phyloP scores from a whole-genome alignment of 2,113 vertebrate genomes.

The Vidua chalybeata region DNA sequence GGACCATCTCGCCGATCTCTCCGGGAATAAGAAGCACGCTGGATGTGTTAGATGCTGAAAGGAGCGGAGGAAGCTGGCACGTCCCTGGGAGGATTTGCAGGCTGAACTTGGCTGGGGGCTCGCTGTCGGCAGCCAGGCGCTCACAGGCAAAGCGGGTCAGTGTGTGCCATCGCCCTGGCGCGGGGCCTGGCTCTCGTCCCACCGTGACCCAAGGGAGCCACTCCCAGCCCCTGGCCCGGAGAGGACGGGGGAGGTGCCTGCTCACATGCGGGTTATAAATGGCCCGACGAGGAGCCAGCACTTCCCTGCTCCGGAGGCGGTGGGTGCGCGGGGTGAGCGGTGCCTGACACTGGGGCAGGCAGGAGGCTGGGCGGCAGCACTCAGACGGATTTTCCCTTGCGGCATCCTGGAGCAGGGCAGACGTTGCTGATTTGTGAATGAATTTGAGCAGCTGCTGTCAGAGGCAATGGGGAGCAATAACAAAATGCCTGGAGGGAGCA shows the following conservation, averaged over 20 bases:
- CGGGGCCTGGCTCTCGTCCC: not conserved
- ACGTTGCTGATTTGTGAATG: conserved; percentile 2
- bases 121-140: not conserved
- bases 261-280: not conserved
- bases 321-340: not conserved
- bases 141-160: not conserved
- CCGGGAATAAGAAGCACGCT: not conserved
- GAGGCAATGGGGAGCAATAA: not conserved
- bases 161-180: not conserved
- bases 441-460: conserved; percentile 13
- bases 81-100: not conserved
- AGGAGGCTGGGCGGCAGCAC: not conserved
- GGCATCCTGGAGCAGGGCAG: not conserved
- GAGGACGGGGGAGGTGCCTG: not conserved
- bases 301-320: not conserved
- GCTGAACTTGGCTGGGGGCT: not conserved
- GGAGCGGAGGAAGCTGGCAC: not conserved
- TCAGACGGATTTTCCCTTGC: not conserved
- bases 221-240: not conserved
- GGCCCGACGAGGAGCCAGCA: rapidly evolving
- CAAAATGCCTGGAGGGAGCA: not conserved
- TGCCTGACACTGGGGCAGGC: rapidly evolving
- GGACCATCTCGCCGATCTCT: not conserved
- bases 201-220: not conserved
- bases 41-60: not conserved